Evolutionary conservation across 2,797 vertebrate genomes (phyloP).

Genomic region (Sebastes wilsoni): DNA sequence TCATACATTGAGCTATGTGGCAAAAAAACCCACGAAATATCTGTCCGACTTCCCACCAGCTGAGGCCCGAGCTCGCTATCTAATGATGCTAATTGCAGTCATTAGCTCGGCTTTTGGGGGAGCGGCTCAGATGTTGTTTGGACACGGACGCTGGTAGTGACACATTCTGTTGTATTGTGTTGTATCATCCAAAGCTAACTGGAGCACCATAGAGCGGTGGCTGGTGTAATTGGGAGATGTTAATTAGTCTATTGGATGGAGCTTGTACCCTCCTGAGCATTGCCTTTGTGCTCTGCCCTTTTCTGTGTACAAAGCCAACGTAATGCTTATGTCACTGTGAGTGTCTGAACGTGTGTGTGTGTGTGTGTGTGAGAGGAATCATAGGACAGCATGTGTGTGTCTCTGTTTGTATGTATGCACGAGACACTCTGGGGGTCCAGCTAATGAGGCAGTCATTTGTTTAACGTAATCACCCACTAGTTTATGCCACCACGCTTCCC

Average conservation of each 20-base stretch:
- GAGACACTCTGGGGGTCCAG: constrained; percentile 53
- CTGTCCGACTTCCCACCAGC: constrained; percentile 53
- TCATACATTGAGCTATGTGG: constrained; percentile 4
- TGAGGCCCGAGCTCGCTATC: constrained; percentile 49
- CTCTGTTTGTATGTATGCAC: constrained; percentile 54
- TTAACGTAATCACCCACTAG: constrained; percentile 72
- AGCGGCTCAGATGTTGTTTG: constrained; percentile 68
- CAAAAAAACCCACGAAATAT: background rate
- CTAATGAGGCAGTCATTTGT: constrained; percentile 78
- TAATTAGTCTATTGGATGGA: constrained; percentile 79
- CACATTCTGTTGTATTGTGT: constrained; percentile 66
- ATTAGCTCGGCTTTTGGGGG: constrained; percentile 69
- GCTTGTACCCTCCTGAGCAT: constrained; percentile 71
- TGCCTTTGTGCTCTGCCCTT: constrained; percentile 74
- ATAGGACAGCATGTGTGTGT: constrained; percentile 5
- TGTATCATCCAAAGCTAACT: constrained; percentile 69
- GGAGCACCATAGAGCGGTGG: constrained; percentile 57
- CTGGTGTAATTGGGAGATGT: constrained; percentile 73
- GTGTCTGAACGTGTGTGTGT: constrained; percentile 34
- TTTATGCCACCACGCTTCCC: constrained; percentile 65
- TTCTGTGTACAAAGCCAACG: constrained; percentile 69
- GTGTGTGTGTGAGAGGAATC: constrained; percentile 24
- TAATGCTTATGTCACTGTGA: constrained; percentile 62
- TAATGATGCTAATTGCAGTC: constrained; percentile 73
- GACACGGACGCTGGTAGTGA: constrained; percentile 52